Conservation (phyloP, 2,113 vertebrate genomes). For the Callaeas wilsoni region DNA sequence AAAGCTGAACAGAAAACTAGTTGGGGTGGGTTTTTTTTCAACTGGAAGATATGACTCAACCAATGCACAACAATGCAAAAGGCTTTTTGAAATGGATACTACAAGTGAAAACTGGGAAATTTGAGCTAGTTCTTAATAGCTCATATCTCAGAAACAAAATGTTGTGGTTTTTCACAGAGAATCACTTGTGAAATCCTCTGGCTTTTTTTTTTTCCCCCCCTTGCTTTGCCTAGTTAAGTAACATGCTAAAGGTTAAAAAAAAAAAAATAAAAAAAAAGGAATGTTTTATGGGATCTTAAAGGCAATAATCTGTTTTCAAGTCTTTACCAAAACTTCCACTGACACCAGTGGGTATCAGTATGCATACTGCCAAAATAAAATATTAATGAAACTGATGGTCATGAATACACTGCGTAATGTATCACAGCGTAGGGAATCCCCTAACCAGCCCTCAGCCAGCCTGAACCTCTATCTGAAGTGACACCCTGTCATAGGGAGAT, state of each 20-base stretch:
- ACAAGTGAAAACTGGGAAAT: neutral
- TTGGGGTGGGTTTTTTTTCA: neutral
- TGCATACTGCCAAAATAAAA: neutral
- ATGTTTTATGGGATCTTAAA: neutral
- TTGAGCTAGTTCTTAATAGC: neutral
- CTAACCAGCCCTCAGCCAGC: neutral
- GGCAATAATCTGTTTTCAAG: neutral
- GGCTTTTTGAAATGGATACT: neutral
- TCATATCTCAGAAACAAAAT: neutral
- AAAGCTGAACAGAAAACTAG: neutral
- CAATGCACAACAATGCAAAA: neutral
- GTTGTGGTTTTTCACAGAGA: neutral
- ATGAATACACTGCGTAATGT: neutral
- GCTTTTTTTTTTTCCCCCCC: neutral
- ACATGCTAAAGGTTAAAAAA: neutral
- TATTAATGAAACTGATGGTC: neutral
- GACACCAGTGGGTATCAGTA: neutral
- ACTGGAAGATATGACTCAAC: neutral
- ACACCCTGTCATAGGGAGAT: neutral
- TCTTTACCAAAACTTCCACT: neutral
- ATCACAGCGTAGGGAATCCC: neutral
- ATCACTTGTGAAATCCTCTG: neutral
- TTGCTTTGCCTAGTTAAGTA: neutral
- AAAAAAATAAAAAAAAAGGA: fast-evolving
- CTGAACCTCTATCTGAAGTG: neutral